Evolutionary conservation across 2,888 invertebrate genomes (phyloP).

Genomic region (Drosophila subquinaria): DNA sequence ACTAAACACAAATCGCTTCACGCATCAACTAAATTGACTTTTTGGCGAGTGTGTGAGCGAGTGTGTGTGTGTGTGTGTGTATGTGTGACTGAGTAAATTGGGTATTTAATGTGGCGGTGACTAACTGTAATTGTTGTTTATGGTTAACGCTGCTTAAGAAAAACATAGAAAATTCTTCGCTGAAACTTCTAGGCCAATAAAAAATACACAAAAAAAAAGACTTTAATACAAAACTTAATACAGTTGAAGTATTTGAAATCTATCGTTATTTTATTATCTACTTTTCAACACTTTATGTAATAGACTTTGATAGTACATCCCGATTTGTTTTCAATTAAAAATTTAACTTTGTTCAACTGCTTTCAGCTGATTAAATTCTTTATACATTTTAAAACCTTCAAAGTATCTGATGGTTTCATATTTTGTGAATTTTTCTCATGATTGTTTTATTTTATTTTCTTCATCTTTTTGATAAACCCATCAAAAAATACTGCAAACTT

Average conservation of each 20-base stretch:
- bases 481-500: conserved; percentile 57
- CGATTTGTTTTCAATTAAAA: conserved; percentile 8
- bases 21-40: conserved; percentile 75
- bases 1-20: conserved; percentile 70
- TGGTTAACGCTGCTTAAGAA: conserved; percentile 11
- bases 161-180: not conserved
- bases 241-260: not conserved
- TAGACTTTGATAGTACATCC: not conserved
- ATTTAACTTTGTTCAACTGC: not conserved
- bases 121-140: conserved; percentile 57
- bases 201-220: not conserved
- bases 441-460: conserved; percentile 5
- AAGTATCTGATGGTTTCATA: conserved; percentile 7
- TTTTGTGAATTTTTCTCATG: conserved; percentile 16
- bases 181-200: conserved; percentile 6
- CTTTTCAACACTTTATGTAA: not conserved
- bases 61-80: not conserved
- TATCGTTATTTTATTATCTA: not conserved
- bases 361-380: not conserved
- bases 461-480: conserved; percentile 42
- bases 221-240: not conserved
- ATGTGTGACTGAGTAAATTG: conserved; percentile 13
- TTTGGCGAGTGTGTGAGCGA: conserved; percentile 6
- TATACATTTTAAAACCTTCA: not conserved
- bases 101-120: conserved; percentile 38